Percentiles rank a stretch among this genome's conserved stretches.
Evolutionary conservation across 1,140 invertebrate species (phyloP).

Genomic region (Drosophila leontia): DNA sequence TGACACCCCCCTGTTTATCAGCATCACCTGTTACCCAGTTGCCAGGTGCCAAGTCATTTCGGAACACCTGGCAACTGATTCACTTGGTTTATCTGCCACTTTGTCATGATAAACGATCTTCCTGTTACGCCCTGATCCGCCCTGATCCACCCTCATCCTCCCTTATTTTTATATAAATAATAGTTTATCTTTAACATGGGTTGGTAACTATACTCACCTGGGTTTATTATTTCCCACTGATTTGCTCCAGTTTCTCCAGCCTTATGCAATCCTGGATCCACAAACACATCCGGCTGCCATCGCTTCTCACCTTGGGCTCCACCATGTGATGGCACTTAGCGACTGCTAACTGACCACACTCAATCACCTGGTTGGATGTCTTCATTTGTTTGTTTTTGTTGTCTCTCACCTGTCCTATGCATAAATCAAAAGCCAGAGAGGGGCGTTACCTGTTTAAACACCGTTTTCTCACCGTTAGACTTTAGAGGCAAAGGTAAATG

Average conservation of each 20-base stretch:
- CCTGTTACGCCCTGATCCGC: background rate
- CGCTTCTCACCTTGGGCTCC: slow-evolving; percentile 14
- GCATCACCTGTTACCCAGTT: slow-evolving; percentile 15
- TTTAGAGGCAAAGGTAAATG: background rate
- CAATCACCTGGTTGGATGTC: slow-evolving; percentile 5
- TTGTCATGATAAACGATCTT: background rate
- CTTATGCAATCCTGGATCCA: slow-evolving; percentile 1
- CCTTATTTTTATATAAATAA: too few species aligned
- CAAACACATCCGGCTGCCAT: slow-evolving; percentile 27
- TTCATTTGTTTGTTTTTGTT: slow-evolving; percentile 15
- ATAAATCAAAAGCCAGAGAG: slow-evolving; percentile 28
- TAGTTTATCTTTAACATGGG: too few species aligned
- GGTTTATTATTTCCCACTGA: background rate
- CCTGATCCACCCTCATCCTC: background rate
- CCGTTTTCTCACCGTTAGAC: slow-evolving; percentile 20
- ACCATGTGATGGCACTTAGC: slow-evolving; percentile 38
- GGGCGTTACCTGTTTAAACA: slow-evolving; percentile 5
- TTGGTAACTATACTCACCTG: too few species aligned
- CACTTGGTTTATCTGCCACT: slow-evolving; percentile 5
- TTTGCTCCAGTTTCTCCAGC: background rate
- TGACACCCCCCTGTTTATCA: background rate
- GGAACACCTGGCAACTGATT: slow-evolving; percentile 23
- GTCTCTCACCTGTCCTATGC: background rate
- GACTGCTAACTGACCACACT: slow-evolving; percentile 41
- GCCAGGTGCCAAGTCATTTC: slow-evolving; percentile 34